Evolutionary conservation across 2,888 invertebrate genomes (phyloP).

Genomic region (Diarsia brunnea): DNA sequence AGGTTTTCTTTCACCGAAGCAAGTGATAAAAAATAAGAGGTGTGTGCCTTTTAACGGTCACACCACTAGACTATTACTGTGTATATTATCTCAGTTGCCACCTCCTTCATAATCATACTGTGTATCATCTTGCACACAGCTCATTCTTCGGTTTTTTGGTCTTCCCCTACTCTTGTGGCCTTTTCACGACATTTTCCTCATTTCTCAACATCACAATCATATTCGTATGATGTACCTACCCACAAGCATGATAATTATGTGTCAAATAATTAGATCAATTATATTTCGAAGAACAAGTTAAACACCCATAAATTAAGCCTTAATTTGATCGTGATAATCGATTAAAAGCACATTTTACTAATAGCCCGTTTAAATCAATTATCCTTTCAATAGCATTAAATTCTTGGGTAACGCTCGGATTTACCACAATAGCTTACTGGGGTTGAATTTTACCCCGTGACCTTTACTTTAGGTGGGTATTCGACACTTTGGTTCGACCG

Average conservation of each 20-base stretch:
- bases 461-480: conserved; percentile 10
- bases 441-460: conserved; percentile 9
- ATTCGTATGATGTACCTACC: neutral
- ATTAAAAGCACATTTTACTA: conserved; percentile 34
- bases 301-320: neutral
- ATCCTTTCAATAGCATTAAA: conserved; percentile 34
- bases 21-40: too few species aligned
- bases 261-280: neutral
- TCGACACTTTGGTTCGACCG: conserved; percentile 4
- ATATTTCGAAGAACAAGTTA: neutral
- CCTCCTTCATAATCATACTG: neutral
- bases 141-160: neutral
- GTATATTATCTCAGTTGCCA: too few species aligned
- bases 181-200: neutral
- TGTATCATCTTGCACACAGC: neutral
- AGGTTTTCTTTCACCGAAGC: too few species aligned
- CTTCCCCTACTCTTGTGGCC: neutral
- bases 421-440: conserved; percentile 36
- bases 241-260: neutral
- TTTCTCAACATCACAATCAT: neutral
- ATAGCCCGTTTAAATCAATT: conserved; percentile 43
- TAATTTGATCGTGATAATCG: neutral
- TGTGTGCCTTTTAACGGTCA: too few species aligned
- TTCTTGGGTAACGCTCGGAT: conserved; percentile 16
- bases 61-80: too few species aligned